Conservation (phyloP, 1,140 invertebrate genomes). For the Coenobita brevimanus region DNA sequence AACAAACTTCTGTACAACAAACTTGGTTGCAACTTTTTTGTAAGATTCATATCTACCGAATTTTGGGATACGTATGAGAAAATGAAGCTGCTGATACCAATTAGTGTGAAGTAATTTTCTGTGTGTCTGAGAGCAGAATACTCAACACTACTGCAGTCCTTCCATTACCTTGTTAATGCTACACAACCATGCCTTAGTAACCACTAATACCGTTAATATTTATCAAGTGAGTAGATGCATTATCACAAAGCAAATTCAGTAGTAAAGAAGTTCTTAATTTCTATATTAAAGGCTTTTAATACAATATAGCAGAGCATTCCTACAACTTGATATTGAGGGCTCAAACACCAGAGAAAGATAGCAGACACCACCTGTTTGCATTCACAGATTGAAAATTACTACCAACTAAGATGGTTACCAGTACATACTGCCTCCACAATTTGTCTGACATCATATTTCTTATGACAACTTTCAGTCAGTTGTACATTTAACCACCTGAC, state of each 20-base stretch:
- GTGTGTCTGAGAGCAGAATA: constrained; percentile 60
- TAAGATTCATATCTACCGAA: too few species aligned
- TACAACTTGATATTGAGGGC: constrained; percentile 52
- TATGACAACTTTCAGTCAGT: too few species aligned
- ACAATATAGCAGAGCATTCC: constrained; percentile 57
- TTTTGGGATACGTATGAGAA: too few species aligned
- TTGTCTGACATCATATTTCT: too few species aligned
- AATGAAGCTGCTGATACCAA: too few species aligned
- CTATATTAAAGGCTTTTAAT: constrained; percentile 27
- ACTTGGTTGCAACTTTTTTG: too few species aligned
- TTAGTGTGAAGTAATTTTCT: constrained; percentile 44
- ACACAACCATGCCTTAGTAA: constrained; percentile 61
- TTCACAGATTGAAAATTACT: too few species aligned
- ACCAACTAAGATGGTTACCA: too few species aligned
- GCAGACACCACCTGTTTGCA: too few species aligned
- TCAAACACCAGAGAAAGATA: constrained; percentile 48
- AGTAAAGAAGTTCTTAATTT: constrained; percentile 50
- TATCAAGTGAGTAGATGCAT: constrained; percentile 53
- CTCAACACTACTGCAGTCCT: constrained; percentile 61
- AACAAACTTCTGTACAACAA: too few species aligned
- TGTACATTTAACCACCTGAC: too few species aligned
- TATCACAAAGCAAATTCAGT: constrained; percentile 56
- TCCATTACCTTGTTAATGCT: constrained; percentile 49
- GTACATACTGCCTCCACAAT: too few species aligned
- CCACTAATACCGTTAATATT: constrained; percentile 53